Percentiles rank a stretch among this genome's conserved stretches.
Conservation (phyloP, 2,797 vertebrate species). For the Artibeus lituratus region DNA sequence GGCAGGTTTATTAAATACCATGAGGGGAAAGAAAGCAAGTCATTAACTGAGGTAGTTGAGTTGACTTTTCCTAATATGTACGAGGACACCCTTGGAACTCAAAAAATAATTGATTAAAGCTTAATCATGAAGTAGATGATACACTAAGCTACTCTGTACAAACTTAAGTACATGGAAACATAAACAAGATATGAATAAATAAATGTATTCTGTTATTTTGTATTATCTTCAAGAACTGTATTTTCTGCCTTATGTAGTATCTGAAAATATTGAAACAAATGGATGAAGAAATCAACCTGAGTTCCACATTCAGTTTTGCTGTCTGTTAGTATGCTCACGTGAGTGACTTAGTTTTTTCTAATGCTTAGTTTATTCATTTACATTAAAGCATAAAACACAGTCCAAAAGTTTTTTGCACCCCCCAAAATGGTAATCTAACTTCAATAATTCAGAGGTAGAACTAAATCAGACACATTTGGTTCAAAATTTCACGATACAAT, state of each 20-base stretch:
- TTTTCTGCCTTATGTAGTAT: not conserved
- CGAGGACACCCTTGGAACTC: not conserved
- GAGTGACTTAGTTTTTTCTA: not conserved
- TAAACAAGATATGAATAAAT: not conserved
- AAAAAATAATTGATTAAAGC: not conserved
- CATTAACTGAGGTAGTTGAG: not conserved
- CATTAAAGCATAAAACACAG: not conserved
- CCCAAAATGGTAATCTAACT: not conserved
- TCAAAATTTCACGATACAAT: not conserved
- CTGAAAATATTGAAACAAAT: not conserved
- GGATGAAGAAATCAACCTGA: not conserved
- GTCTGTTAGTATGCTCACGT: not conserved
- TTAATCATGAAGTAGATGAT: not conserved
- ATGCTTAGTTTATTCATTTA: not conserved
- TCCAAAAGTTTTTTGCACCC: not conserved
- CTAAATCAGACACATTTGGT: not conserved
- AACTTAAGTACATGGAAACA: not conserved
- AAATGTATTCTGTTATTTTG: not conserved
- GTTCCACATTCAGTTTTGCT: not conserved
- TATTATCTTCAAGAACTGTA: not conserved
- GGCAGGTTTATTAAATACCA: not conserved
- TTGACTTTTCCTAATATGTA: not conserved
- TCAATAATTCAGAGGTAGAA: not conserved
- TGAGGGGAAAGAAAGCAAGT: not conserved
- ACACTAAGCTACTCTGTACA: not conserved